Conservation (phyloP, 2,797 vertebrate species). For the Meda fulgida region DNA sequence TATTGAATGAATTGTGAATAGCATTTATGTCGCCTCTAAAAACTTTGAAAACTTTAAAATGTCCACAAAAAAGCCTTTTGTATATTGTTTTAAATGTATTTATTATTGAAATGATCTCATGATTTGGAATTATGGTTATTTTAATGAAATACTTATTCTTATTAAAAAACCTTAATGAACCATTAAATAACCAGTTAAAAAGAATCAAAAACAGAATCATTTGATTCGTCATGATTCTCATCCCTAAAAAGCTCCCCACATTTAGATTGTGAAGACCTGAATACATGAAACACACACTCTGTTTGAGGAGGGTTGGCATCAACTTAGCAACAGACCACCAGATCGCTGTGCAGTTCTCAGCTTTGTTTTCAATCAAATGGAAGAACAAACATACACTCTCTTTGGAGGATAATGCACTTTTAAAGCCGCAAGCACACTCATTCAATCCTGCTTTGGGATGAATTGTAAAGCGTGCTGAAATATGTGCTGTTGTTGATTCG, state of each 20-base stretch:
- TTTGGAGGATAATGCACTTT: not conserved
- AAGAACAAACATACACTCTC: slow-evolving; percentile 9
- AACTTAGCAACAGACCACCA: not conserved
- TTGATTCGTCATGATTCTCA: not conserved
- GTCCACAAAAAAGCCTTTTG: too few species aligned
- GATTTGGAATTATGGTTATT: not conserved
- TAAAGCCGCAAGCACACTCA: not conserved
- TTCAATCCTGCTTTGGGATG: not conserved
- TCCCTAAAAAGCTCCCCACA: not conserved
- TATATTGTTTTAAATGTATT: not conserved
- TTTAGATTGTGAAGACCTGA: not conserved
- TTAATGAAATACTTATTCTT: not conserved
- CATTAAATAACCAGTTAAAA: not conserved
- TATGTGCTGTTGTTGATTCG: not conserved
- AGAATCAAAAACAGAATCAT: not conserved
- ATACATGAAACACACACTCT: not conserved
- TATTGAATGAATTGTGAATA: not conserved
- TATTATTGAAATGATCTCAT: not conserved
- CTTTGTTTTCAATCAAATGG: not conserved
- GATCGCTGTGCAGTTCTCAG: not conserved
- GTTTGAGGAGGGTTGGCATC: not conserved
- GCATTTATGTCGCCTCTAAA: not conserved
- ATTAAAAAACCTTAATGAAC: not conserved
- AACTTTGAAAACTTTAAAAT: not conserved
- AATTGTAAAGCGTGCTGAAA: not conserved